Percentiles rank a stretch among this genome's conserved stretches.
phyloP scores from a whole-genome alignment of 2,113 vertebrate species.

The Phocoena sinus region DNA sequence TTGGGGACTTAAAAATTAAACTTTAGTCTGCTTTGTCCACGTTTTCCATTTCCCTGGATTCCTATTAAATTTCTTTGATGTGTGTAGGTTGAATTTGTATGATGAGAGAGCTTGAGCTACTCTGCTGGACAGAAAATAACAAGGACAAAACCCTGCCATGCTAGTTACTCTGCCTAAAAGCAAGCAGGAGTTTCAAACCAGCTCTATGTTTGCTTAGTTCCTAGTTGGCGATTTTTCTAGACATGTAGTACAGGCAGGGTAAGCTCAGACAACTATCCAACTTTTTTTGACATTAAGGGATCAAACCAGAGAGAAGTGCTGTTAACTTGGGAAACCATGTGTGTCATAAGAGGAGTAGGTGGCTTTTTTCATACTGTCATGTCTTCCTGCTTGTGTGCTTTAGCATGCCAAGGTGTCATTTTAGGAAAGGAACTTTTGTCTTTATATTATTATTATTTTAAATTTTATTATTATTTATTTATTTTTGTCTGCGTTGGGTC shows the following conservation, averaged over 20 bases:
- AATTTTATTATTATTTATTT: no score
- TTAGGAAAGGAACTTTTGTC: neutral
- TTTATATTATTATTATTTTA: no score
- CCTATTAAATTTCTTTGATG: neutral
- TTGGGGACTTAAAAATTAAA: neutral
- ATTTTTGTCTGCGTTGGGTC: no score
- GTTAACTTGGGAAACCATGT: neutral
- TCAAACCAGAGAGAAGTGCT: neutral
- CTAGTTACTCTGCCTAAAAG: neutral
- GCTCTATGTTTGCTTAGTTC: neutral
- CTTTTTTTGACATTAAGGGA: neutral
- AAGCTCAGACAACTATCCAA: neutral
- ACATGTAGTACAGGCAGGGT: no score
- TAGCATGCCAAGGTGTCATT: neutral
- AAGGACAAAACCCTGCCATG: neutral
- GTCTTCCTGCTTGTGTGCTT: neutral
- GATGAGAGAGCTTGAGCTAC: neutral
- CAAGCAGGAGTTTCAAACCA: neutral
- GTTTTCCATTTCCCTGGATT: neutral
- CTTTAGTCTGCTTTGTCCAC: neutral
- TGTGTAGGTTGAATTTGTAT: neutral
- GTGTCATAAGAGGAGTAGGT: neutral
- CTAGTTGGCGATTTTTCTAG: neutral
- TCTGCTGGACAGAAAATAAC: neutral
- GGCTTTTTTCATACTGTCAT: neutral